Evolutionary conservation across 2,797 vertebrate genomes (phyloP).

Genomic region (Aulostomus chinensis): DNA sequence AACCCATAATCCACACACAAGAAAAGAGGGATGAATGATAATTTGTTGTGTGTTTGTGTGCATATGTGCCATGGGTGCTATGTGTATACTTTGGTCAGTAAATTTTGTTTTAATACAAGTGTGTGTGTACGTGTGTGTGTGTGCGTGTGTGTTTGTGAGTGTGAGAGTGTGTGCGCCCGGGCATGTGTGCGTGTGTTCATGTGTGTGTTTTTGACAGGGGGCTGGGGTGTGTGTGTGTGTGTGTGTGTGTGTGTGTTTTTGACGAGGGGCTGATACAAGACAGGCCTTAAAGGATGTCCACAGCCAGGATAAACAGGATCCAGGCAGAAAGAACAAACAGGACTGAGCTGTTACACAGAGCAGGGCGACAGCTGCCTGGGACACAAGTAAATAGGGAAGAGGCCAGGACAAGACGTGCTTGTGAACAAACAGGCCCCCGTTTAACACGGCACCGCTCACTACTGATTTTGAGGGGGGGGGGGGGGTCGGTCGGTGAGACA

Average conservation of each 20-base stretch:
- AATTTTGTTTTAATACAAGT: conserved; percentile 69
- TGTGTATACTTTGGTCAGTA: conserved; percentile 59
- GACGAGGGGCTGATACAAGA: conserved; percentile 73
- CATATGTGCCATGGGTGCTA: conserved; percentile 26
- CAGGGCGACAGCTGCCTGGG: conserved; percentile 78
- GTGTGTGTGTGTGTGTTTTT: conserved; percentile 62
- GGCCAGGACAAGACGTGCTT: conserved; percentile 82
- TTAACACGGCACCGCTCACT: conserved; percentile 65
- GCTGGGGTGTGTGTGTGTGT: conserved; percentile 33
- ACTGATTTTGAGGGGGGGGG: conserved; percentile 28
- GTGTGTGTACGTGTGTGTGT: conserved; percentile 42
- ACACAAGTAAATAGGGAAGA: conserved; percentile 83
- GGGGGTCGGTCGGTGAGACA: too few species aligned
- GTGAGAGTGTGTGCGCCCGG: conserved; percentile 60
- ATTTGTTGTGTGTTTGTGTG: conserved; percentile 26
- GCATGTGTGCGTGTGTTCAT: conserved; percentile 44
- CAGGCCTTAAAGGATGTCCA: conserved; percentile 73
- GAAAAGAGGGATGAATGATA: conserved; percentile 15
- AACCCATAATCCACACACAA: conserved; percentile 46
- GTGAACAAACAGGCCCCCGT: conserved; percentile 85
- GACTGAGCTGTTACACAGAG: conserved; percentile 74
- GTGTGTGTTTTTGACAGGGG: conserved; percentile 31
- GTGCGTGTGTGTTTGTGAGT: conserved; percentile 35
- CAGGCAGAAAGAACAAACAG: conserved; percentile 74
- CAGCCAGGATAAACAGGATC: conserved; percentile 79